Evolutionary conservation across 1,140 invertebrate species (phyloP).

Genomic region (Pseudomyrmex sp.): DNA sequence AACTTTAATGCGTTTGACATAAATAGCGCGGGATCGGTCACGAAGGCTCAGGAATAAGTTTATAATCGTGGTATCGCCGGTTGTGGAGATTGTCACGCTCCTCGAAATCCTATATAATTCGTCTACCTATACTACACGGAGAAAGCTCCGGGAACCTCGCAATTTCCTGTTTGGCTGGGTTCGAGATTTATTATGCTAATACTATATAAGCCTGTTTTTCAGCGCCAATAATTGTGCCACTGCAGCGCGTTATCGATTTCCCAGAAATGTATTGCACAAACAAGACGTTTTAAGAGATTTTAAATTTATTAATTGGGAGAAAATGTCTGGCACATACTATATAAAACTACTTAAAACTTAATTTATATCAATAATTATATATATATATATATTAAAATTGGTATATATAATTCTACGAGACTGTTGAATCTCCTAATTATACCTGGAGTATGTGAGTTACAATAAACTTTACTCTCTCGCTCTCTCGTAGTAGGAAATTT

Average conservation of each 20-base stretch:
- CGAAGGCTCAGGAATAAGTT: slow-evolving; percentile 64
- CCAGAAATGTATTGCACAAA: background rate
- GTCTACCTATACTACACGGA: slow-evolving; percentile 10
- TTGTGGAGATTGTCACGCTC: slow-evolving; percentile 38
- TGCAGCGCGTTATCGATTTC: slow-evolving; percentile 19
- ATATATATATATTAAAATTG: too few species aligned
- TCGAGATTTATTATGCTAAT: slow-evolving; percentile 60
- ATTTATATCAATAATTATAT: too few species aligned
- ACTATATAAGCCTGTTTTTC: slow-evolving; percentile 23
- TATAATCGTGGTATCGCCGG: slow-evolving; percentile 46
- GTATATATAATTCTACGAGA: too few species aligned
- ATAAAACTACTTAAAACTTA: too few species aligned
- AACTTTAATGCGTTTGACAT: slow-evolving; percentile 72
- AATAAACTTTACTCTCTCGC: background rate
- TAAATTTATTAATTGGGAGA: background rate
- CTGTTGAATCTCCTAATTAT: background rate
- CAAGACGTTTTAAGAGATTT: background rate
- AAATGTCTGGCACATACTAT: too few species aligned
- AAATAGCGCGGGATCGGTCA: slow-evolving; percentile 74
- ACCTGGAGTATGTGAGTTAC: background rate
- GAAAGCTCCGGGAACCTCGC: slow-evolving; percentile 24
- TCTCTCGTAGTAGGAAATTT: background rate
- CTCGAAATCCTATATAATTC: slow-evolving; percentile 45
- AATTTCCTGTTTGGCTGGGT: slow-evolving; percentile 51
- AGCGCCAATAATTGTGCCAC: slow-evolving; percentile 21